Evolutionary conservation across 2,888 invertebrate genomes (phyloP).

Genomic region (Galeruca laticollis): DNA sequence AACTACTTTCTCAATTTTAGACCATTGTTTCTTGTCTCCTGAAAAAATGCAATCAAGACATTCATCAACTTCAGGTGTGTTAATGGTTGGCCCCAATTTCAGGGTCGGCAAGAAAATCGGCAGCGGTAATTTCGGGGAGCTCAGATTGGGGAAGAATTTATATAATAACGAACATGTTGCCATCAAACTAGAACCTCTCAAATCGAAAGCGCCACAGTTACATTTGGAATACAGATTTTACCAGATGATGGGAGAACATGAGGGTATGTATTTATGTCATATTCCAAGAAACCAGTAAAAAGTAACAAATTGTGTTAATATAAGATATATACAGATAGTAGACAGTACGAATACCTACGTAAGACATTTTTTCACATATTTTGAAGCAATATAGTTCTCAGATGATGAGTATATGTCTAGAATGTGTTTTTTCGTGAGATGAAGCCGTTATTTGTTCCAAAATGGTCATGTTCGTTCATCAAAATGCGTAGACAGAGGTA

Average conservation of each 20-base stretch:
- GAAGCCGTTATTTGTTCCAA: too few species aligned
- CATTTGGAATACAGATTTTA: slow-evolving; percentile 99
- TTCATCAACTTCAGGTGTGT: slow-evolving; percentile 87
- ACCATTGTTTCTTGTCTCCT: slow-evolving; percentile 46
- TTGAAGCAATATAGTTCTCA: too few species aligned
- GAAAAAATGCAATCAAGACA: slow-evolving; percentile 81
- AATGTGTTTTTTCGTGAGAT: too few species aligned
- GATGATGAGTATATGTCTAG: too few species aligned
- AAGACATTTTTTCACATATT: too few species aligned
- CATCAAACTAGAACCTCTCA: slow-evolving; percentile 99
- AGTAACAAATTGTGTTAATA: too few species aligned
- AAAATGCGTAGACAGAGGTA: too few species aligned
- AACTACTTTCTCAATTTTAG: slow-evolving; percentile 50
- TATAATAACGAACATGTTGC: slow-evolving; percentile 99
- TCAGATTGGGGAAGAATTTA: slow-evolving; percentile 98
- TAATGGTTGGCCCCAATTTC: slow-evolving; percentile 99
- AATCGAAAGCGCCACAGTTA: slow-evolving; percentile 99
- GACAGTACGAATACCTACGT: too few species aligned
- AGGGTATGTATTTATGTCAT: slow-evolving; percentile 70
- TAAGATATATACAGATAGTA: too few species aligned
- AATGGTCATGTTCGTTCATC: too few species aligned
- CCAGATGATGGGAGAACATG: slow-evolving; percentile 97
- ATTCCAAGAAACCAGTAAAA: background rate
- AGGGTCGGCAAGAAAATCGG: slow-evolving; percentile 99
- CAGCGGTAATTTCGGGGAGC: slow-evolving; percentile 99